phyloP scores from a whole-genome alignment of 2,888 invertebrate species.

The Cheilosia scutellata region DNA sequence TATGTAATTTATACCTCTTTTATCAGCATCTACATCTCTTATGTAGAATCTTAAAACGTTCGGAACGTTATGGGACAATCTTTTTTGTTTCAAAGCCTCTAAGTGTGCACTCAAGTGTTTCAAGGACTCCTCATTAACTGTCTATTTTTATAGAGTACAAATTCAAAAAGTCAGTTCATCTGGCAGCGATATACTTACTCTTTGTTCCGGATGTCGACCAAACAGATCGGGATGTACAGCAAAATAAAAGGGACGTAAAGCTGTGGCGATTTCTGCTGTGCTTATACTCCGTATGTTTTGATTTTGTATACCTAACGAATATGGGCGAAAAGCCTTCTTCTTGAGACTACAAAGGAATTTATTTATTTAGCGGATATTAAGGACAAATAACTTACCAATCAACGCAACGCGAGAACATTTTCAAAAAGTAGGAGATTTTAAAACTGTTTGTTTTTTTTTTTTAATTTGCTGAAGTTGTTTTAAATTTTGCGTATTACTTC shows the following conservation, averaged over 20 bases:
- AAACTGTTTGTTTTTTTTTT: not conserved
- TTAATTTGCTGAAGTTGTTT: conserved; percentile 29
- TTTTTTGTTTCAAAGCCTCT: conserved; percentile 89
- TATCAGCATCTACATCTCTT: conserved; percentile 82
- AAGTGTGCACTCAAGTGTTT: conserved; percentile 94
- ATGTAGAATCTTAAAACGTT: conserved; percentile 92
- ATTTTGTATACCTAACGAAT: conserved; percentile 37
- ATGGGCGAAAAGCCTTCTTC: conserved; percentile 25
- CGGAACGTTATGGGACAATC: conserved; percentile 86
- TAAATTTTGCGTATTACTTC: conserved; percentile 33
- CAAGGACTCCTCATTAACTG: conserved; percentile 94
- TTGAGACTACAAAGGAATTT: conserved; percentile 39
- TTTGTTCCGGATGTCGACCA: conserved; percentile 94
- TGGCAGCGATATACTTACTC: conserved; percentile 86
- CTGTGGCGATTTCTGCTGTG: conserved; percentile 94
- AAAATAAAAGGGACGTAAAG: conserved; percentile 96
- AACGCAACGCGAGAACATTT: conserved; percentile 63
- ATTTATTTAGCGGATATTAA: not conserved
- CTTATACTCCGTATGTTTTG: conserved; percentile 84
- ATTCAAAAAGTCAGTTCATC: conserved; percentile 78
- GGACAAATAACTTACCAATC: conserved; percentile 42
- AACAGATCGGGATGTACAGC: conserved; percentile 98
- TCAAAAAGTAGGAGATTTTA: not conserved
- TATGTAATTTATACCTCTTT: conserved; percentile 54
- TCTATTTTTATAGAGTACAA: conserved; percentile 84